phyloP scores from a whole-genome alignment of 2,797 vertebrate species.

The Mycteria americana region DNA sequence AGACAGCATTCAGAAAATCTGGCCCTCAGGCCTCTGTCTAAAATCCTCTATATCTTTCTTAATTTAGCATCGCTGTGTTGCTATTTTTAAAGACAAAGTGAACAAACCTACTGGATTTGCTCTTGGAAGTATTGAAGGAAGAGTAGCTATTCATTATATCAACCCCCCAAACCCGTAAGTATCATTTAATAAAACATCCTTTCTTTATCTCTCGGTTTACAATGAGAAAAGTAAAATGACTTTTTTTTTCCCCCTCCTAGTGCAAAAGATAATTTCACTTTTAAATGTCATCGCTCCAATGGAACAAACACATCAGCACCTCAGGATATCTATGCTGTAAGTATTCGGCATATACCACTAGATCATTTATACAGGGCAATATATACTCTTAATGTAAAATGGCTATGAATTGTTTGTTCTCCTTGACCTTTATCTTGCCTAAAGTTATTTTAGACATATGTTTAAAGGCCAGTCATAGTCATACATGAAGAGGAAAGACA shows the following conservation, averaged over 20 bases:
- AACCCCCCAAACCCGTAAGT: conserved; percentile 98
- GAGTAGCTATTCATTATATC: conserved; percentile 98
- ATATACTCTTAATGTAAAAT: not conserved
- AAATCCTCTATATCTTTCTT: not conserved
- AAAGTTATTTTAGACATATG: not conserved
- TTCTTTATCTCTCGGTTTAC: not conserved
- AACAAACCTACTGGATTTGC: conserved; percentile 98
- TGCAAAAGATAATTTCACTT: conserved; percentile 99
- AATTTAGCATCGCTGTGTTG: conserved; percentile 93
- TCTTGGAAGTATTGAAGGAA: conserved; percentile 95
- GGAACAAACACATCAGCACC: conserved; percentile 96
- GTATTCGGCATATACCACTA: conserved; percentile 22
- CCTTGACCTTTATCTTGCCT: not conserved
- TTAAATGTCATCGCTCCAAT: conserved; percentile 99
- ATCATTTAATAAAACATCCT: not conserved
- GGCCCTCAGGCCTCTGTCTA: not conserved
- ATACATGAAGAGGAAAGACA: not conserved
- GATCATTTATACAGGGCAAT: not conserved
- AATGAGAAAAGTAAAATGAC: not conserved
- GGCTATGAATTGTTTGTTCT: not conserved
- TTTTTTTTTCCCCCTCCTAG: conserved; percentile 60
- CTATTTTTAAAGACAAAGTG: conserved; percentile 99
- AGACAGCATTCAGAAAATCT: not conserved
- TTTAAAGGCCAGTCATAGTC: not conserved
- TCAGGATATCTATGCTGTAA: conserved; percentile 98